Percentiles rank a stretch among this genome's conserved stretches.
phyloP scores from a whole-genome alignment of 2,113 vertebrate genomes.

The Opisthocomus hoazin region DNA sequence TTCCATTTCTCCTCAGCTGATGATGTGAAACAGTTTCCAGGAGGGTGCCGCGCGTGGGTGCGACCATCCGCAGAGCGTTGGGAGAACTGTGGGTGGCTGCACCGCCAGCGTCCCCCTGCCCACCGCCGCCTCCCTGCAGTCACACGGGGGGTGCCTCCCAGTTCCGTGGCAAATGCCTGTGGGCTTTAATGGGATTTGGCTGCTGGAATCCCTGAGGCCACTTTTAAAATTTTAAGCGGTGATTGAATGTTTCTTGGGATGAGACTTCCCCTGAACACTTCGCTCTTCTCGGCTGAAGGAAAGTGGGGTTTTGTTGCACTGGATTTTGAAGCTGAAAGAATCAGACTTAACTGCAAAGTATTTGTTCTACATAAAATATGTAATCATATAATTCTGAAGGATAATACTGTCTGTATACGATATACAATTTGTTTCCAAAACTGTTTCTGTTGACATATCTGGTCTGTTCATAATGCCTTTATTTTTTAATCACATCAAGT shows the following conservation, averaged over 20 bases:
- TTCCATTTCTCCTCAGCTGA: not conserved
- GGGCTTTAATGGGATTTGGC: not conserved
- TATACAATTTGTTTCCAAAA: not conserved
- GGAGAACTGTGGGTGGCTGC: not conserved
- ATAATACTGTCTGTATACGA: not conserved
- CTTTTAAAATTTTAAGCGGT: not conserved
- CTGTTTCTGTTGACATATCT: not conserved
- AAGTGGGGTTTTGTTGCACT: not conserved
- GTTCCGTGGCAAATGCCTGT: not conserved
- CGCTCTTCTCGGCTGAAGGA: not conserved
- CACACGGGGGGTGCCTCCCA: not conserved
- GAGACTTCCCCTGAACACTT: not conserved
- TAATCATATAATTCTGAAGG: not conserved
- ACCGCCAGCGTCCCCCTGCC: fast-evolving
- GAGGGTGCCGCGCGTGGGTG: not conserved
- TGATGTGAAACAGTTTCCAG: not conserved
- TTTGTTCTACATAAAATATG: not conserved
- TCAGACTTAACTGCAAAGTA: not conserved
- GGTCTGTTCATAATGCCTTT: not conserved
- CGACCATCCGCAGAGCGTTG: not conserved
- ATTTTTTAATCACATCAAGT: not conserved
- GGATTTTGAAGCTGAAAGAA: not conserved
- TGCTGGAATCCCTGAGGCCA: not conserved
- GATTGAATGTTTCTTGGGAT: not conserved
- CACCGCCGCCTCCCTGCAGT: not conserved